Evolutionary conservation across 2,888 invertebrate species (phyloP).

Genomic region (Lottia scabra): DNA sequence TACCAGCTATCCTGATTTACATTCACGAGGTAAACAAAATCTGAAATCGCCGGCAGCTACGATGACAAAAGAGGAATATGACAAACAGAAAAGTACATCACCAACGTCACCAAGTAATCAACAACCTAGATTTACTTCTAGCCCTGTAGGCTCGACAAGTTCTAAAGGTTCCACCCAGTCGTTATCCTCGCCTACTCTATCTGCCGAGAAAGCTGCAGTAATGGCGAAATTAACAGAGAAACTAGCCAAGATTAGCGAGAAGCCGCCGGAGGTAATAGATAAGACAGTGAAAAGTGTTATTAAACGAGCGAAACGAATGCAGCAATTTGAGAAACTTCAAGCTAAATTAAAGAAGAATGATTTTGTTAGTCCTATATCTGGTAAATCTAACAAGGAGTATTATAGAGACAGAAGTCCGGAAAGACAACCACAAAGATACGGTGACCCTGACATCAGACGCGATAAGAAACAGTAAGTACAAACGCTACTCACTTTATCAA

Average conservation of each 20-base stretch:
- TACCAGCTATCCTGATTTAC: neutral
- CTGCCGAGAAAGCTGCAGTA: neutral
- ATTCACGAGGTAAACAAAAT: neutral
- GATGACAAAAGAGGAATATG: neutral
- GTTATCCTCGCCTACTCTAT: neutral
- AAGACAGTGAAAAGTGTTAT: neutral
- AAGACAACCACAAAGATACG: constrained; percentile 2
- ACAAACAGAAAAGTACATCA: neutral
- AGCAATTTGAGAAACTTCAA: neutral
- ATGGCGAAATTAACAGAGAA: constrained; percentile 5
- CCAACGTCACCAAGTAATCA: neutral
- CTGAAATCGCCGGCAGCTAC: neutral
- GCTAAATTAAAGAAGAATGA: neutral
- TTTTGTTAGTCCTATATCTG: neutral
- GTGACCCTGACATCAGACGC: neutral
- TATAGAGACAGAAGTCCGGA: neutral
- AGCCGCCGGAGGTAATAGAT: neutral
- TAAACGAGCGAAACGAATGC: neutral
- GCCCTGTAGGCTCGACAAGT: neutral
- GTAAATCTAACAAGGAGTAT: neutral
- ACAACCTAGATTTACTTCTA: neutral
- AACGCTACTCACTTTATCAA: no score
- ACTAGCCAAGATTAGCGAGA: neutral
- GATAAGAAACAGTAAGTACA: neutral
- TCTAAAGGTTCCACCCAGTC: neutral